Conservation (phyloP, 2,888 invertebrate genomes). For the Vesta saturnalis region DNA sequence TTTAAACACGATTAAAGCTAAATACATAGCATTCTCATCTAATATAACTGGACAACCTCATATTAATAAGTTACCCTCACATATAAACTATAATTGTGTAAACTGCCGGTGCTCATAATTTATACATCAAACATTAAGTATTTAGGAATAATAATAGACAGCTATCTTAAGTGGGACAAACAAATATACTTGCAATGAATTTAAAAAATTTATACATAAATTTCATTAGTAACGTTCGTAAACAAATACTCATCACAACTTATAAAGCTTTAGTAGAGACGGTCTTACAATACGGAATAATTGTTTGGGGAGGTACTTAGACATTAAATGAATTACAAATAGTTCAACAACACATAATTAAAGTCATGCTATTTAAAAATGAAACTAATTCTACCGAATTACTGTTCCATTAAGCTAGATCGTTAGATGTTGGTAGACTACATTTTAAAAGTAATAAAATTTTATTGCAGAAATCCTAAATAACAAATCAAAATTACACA, state of each 20-base stretch:
- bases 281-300: not conserved
- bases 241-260: too few species aligned
- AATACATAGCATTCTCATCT: not conserved
- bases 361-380: not conserved
- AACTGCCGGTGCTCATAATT: too few species aligned
- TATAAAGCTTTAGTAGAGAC: too few species aligned
- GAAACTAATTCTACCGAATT: not conserved
- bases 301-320: not conserved
- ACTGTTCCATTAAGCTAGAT: not conserved
- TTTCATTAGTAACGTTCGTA: not conserved
- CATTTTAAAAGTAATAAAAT: not conserved
- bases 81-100: too few species aligned
- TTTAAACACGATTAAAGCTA: not conserved
- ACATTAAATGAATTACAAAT: not conserved
- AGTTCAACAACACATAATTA: not conserved
- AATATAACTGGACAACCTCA: not conserved
- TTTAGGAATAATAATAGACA: too few species aligned
- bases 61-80: too few species aligned
- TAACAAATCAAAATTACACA: not conserved
- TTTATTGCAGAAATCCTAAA: not conserved
- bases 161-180: too few species aligned
- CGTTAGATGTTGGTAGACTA: not conserved
- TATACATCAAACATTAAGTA: too few species aligned
- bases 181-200: too few species aligned
- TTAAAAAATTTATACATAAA: not conserved